Evolutionary conservation across 2,797 vertebrate species (phyloP).

Genomic region (Poliocrania exsul): DNA sequence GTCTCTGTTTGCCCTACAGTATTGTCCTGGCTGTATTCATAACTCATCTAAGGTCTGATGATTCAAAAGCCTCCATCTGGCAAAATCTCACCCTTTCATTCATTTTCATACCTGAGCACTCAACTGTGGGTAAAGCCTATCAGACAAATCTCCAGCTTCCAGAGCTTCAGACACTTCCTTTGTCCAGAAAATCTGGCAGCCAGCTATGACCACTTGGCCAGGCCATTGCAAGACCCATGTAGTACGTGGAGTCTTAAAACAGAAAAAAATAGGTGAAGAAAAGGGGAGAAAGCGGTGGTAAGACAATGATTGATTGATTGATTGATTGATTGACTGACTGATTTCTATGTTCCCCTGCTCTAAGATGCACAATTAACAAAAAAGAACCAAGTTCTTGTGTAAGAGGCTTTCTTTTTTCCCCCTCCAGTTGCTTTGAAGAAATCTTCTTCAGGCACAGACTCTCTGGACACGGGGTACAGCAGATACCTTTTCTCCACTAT

Average conservation of each 20-base stretch:
- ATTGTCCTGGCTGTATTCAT: neutral
- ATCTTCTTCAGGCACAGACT: neutral
- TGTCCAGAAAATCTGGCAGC: constrained; percentile 94
- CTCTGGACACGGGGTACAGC: neutral
- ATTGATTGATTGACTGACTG: neutral
- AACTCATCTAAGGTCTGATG: neutral
- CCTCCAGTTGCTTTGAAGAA: neutral
- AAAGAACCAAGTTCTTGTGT: neutral
- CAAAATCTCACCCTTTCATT: neutral
- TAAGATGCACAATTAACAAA: neutral
- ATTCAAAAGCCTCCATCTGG: neutral
- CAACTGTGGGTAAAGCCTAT: constrained; percentile 83
- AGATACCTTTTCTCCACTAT: neutral
- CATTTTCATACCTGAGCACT: constrained; percentile 80
- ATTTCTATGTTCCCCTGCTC: neutral
- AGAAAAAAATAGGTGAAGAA: neutral
- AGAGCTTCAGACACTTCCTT: constrained; percentile 87
- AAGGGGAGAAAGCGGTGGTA: rapidly evolving
- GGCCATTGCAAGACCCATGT: constrained; percentile 92
- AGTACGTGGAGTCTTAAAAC: constrained; percentile 79
- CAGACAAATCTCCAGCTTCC: constrained; percentile 79
- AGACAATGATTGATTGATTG: neutral
- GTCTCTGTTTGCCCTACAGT: neutral
- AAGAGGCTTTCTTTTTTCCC: neutral
- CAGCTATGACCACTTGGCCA: constrained; percentile 92